A percentile compares a stretch with the other conserved stretches of the same genome.
Evolutionary conservation across 1,140 invertebrate species (phyloP).

Genomic region (Penaeus chinensis): DNA sequence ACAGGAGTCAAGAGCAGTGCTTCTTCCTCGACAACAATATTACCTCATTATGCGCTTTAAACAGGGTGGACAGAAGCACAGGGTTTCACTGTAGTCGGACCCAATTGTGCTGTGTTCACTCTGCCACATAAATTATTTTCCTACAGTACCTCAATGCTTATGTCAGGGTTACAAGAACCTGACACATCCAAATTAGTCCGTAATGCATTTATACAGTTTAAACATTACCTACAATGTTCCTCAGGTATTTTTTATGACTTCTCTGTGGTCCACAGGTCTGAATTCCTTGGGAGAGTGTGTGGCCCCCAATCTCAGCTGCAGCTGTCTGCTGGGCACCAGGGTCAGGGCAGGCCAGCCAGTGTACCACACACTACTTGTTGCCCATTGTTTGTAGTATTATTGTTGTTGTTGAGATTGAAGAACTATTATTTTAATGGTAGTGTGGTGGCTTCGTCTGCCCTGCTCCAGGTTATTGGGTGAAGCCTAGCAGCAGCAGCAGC

Average conservation of each 20-base stretch:
- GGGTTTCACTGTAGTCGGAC: slow-evolving; percentile 39
- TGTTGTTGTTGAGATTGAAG: slow-evolving; percentile 61
- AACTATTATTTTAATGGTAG: slow-evolving; percentile 62
- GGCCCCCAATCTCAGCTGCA: slow-evolving; percentile 54
- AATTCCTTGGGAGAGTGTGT: slow-evolving; percentile 52
- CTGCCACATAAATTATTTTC: slow-evolving; percentile 62
- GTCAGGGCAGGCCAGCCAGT: slow-evolving; percentile 50
- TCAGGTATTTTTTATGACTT: slow-evolving; percentile 64
- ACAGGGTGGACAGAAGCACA: slow-evolving; percentile 45
- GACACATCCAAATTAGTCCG: slow-evolving; percentile 60
- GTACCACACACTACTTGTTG: slow-evolving; percentile 59
- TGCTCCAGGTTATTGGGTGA: slow-evolving; percentile 47
- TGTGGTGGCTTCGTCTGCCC: slow-evolving; percentile 50
- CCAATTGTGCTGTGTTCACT: slow-evolving; percentile 50
- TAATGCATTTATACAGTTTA: slow-evolving; percentile 62
- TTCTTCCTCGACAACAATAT: slow-evolving; percentile 47
- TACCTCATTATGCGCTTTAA: slow-evolving; percentile 64
- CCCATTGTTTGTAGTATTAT: slow-evolving; percentile 61
- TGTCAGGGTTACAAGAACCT: slow-evolving; percentile 60
- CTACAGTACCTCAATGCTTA: slow-evolving; percentile 59
- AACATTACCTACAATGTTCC: slow-evolving; percentile 62
- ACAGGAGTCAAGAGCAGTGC: slow-evolving; percentile 30
- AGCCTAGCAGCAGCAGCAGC: slow-evolving; percentile 50
- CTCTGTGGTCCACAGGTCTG: slow-evolving; percentile 63
- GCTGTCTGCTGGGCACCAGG: slow-evolving; percentile 52